A percentile compares a stretch with the other conserved stretches of the same genome.
Conservation (phyloP, 1,140 invertebrate genomes). For the Drosophila kanapiae region DNA sequence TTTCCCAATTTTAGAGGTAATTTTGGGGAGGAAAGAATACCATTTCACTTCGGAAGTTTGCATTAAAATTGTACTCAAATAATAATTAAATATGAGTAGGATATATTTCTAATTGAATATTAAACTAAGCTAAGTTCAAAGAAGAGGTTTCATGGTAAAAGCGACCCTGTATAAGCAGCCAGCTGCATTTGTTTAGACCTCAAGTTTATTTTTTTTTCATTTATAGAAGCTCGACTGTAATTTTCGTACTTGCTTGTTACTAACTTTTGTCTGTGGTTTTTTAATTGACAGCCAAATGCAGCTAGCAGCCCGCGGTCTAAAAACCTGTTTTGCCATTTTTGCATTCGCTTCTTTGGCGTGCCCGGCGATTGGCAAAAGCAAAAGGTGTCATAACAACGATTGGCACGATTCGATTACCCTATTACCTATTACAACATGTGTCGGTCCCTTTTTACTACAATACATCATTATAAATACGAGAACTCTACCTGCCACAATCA, state of each 20-base stretch:
- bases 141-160: background rate
- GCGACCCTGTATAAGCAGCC: background rate
- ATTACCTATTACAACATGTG: constrained; percentile 69
- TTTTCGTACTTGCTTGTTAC: constrained; percentile 28
- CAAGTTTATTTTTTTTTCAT: background rate
- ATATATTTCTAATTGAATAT: too few relatives aligned
- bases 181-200: background rate
- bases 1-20: too few relatives aligned
- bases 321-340: constrained; percentile 69
- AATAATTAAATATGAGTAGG: too few relatives aligned
- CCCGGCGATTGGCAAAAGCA: constrained; percentile 56
- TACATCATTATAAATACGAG: constrained; percentile 1
- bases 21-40: background rate
- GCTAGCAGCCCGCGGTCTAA: constrained; percentile 11
- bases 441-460: constrained; percentile 9
- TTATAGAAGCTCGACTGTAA: constrained; percentile 13
- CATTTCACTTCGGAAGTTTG: background rate
- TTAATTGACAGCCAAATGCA: constrained; percentile 78
- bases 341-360: constrained; percentile 62
- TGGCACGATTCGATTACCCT: constrained; percentile 60
- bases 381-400: constrained; percentile 71
- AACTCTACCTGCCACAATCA: constrained; percentile 55
- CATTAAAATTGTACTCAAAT: background rate
- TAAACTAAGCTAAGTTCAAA: background rate
- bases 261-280: constrained; percentile 43